Percentiles rank a stretch among this genome's conserved stretches.
Evolutionary conservation across 2,888 invertebrate species (phyloP).

Genomic region (Romanomermis culicivorax): DNA sequence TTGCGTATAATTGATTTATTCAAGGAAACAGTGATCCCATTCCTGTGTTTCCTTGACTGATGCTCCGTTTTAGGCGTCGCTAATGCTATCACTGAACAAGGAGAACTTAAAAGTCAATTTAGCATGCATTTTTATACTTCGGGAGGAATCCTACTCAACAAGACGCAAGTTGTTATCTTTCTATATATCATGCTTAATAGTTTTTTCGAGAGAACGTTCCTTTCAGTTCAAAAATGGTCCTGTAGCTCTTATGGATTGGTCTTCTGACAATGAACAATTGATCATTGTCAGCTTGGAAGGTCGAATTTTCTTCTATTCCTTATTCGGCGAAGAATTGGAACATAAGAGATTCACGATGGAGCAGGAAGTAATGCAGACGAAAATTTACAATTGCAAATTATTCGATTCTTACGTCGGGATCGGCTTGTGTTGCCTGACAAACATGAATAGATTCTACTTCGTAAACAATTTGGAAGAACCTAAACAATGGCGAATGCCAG

Average conservation of each 20-base stretch:
- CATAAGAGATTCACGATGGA: constrained; percentile 55
- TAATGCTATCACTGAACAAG: not conserved
- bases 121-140: constrained; percentile 1
- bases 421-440: constrained; percentile 70
- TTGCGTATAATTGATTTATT: no score
- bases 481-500: constrained; percentile 57
- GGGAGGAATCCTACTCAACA: not conserved
- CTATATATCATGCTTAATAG: no score
- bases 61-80: constrained; percentile 4
- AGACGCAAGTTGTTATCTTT: not conserved
- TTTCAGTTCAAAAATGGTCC: constrained; percentile 69
- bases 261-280: constrained; percentile 56
- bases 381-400: constrained; percentile 57
- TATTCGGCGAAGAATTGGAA: constrained; percentile 45
- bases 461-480: constrained; percentile 61
- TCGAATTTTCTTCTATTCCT: constrained; percentile 63
- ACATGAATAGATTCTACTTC: constrained; percentile 60
- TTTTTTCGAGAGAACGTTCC: constrained; percentile 1
- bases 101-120: not conserved
- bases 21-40: no score
- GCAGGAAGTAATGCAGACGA: constrained; percentile 64
- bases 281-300: constrained; percentile 81
- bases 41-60: no score
- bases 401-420: constrained; percentile 52
- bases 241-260: constrained; percentile 70